These are phyloP conservation scores for Pithys albifrons DNA, from an alignment of 2,113 vertebrate genomes.

Conservation along the genomic window DNA sequence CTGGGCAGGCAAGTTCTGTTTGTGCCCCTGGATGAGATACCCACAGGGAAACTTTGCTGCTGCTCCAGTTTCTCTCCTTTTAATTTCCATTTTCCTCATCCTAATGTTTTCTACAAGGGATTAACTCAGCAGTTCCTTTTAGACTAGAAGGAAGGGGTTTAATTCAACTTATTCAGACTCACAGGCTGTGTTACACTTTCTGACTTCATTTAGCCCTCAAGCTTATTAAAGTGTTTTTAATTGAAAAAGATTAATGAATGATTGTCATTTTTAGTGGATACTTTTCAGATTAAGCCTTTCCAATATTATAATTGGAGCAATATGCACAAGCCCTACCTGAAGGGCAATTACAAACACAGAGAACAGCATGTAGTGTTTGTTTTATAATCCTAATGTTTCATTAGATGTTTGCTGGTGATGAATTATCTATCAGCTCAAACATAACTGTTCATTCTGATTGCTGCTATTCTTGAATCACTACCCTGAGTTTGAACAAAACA, in stretches of 20 bases:
- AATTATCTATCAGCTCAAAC: conserved; percentile 34
- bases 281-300: background rate
- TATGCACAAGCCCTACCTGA: background rate
- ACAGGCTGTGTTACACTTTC: background rate
- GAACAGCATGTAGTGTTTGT: background rate
- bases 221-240: background rate
- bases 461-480: background rate
- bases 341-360: conserved; percentile 16
- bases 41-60: background rate
- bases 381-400: conserved; percentile 12
- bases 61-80: background rate
- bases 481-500: background rate
- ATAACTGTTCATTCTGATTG: background rate
- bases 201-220: background rate
- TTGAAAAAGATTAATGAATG: background rate
- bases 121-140: background rate
- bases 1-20: background rate
- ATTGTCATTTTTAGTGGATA: background rate
- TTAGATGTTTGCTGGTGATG: conserved; percentile 36
- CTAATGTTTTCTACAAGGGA: background rate
- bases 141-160: background rate
- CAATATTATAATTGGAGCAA: background rate
- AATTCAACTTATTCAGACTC: background rate
- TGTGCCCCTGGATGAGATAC: background rate
- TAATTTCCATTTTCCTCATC: background rate